phyloP scores from a whole-genome alignment of 2,797 vertebrate species.

The Nannoperca australis region DNA sequence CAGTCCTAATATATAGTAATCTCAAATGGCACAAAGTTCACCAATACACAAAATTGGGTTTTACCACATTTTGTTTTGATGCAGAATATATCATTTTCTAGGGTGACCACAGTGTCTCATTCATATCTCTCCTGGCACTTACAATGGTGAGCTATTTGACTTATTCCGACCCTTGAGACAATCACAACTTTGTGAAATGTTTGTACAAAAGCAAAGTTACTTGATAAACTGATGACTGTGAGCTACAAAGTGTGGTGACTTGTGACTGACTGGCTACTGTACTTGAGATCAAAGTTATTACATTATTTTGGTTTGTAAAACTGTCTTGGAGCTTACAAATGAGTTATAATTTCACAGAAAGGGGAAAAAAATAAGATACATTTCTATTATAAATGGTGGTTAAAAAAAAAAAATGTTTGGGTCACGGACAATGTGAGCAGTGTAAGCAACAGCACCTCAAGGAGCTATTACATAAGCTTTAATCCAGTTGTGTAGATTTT shows the following conservation, averaged over 20 bases:
- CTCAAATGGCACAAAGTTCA: background rate
- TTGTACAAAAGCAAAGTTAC: background rate
- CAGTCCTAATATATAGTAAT: background rate
- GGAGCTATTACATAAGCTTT: constrained; percentile 46
- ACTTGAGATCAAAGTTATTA: background rate
- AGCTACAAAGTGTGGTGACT: background rate
- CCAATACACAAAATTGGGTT: background rate
- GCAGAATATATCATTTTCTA: background rate
- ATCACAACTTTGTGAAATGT: background rate
- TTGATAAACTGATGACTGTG: background rate
- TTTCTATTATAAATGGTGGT: background rate
- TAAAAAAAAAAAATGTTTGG: background rate
- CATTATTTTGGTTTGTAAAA: background rate
- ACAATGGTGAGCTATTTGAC: no score
- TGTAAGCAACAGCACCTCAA: constrained; percentile 28
- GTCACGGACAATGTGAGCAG: background rate
- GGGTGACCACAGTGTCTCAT: background rate
- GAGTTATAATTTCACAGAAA: background rate
- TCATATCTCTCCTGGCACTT: background rate
- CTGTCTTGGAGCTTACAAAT: background rate
- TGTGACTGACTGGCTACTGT: background rate
- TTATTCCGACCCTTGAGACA: background rate
- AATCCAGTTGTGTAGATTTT: constrained; percentile 46
- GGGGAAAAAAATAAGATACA: no score
- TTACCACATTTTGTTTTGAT: background rate